These are phyloP conservation scores for Xyrauchen texanus DNA, from an alignment of 2,113 vertebrate species.

Conservation along the genomic window DNA sequence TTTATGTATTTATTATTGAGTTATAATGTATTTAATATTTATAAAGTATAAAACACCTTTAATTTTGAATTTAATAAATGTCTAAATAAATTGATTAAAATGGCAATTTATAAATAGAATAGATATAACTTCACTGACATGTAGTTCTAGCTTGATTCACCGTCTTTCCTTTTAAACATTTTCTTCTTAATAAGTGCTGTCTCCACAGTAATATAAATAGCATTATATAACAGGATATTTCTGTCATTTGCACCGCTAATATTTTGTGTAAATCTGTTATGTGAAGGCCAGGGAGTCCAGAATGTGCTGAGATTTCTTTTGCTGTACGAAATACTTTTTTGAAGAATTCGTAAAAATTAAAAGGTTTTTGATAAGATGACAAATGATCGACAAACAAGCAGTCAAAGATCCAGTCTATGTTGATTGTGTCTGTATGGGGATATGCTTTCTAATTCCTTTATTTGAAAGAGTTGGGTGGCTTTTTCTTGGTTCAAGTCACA, in stretches of 20 bases:
- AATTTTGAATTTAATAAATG: too few species aligned
- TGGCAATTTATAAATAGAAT: too few species aligned
- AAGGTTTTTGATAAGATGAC: neutral
- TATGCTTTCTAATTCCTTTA: slow-evolving; percentile 63
- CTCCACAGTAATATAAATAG: slow-evolving; percentile 8
- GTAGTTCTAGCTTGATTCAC: too few species aligned
- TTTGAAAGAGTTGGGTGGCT: slow-evolving; percentile 69
- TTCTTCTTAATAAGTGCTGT: neutral
- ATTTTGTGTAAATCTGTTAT: slow-evolving; percentile 26
- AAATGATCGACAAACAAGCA: neutral
- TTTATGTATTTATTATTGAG: too few species aligned
- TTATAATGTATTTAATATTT: too few species aligned
- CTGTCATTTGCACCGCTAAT: neutral
- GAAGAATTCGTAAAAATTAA: neutral
- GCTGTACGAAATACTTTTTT: neutral
- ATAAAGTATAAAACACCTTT: too few species aligned
- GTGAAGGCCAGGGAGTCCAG: neutral
- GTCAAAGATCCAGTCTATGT: neutral
- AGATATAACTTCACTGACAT: too few species aligned
- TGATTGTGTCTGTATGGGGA: neutral
- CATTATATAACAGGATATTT: slow-evolving; percentile 6
- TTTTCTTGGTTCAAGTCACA: slow-evolving; percentile 64
- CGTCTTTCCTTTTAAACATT: too few species aligned
- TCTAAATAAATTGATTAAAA: too few species aligned
- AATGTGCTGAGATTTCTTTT: neutral